Evolutionary conservation across 37 sponge, comb jelly and placozoan genomes (phyloP).

Genomic region (Tethya wilhelma): DNA sequence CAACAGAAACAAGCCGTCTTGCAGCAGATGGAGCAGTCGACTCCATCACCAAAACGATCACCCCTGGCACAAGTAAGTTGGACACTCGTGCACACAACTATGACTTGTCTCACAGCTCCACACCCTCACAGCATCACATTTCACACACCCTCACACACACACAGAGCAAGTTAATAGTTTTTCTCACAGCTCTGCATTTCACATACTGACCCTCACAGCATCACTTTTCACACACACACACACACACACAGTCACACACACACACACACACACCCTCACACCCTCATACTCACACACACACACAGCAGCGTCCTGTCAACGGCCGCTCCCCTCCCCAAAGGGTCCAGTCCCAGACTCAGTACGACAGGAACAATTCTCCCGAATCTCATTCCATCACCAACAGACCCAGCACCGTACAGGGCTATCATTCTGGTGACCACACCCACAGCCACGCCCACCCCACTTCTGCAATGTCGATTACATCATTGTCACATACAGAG

Average conservation of each 20-base stretch:
- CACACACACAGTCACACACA: conserved; percentile 13
- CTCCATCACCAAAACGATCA: neutral
- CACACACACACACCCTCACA: conserved; percentile 20
- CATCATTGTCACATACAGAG: conserved; percentile 35
- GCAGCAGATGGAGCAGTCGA: neutral
- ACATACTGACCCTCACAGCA: neutral
- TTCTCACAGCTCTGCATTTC: too few species aligned
- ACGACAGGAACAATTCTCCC: neutral
- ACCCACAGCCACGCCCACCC: too few species aligned
- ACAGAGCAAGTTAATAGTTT: too few species aligned
- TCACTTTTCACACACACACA: conserved; percentile 5
- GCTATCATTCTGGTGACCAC: neutral
- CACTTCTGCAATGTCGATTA: neutral
- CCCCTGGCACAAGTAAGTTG: too few species aligned
- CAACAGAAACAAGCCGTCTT: neutral
- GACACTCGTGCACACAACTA: too few species aligned
- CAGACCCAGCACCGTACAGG: conserved; percentile 36
- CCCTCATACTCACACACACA: neutral
- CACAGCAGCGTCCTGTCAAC: too few species aligned
- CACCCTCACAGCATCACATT: neutral
- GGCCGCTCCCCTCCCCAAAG: conserved; percentile 62
- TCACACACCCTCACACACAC: too few species aligned
- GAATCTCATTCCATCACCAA: neutral
- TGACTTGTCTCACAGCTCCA: neutral
- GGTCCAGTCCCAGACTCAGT: conserved; percentile 41